Evolutionary conservation across 2,113 vertebrate genomes (phyloP).

Genomic region (Hippocampus barbouri): DNA sequence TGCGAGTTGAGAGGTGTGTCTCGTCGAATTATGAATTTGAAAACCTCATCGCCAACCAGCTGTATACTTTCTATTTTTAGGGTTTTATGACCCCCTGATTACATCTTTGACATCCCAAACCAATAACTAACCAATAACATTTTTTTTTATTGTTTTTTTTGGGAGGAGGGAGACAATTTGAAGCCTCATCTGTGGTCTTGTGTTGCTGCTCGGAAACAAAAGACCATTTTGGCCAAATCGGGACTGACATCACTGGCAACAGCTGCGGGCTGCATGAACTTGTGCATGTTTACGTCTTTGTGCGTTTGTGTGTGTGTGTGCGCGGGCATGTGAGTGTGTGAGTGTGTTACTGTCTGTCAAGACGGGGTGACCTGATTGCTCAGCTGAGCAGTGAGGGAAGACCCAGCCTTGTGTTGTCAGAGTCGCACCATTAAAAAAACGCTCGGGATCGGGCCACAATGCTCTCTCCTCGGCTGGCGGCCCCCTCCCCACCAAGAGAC

Average conservation of each 20-base stretch:
- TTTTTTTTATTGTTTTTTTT: background rate
- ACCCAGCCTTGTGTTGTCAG: constrained; percentile 60
- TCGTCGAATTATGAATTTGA: no score
- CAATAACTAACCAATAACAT: background rate
- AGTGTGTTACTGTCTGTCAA: constrained; percentile 59
- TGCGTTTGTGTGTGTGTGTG: constrained; percentile 18
- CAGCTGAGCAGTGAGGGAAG: constrained; percentile 74
- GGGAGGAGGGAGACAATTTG: constrained; percentile 21
- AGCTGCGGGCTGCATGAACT: constrained; percentile 67
- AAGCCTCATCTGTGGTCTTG: constrained; percentile 50
- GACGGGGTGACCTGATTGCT: constrained; percentile 76
- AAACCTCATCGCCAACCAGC: no score
- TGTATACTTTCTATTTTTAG: no score
- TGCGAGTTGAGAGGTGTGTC: no score
- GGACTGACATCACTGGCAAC: constrained; percentile 72
- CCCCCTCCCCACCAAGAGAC: constrained; percentile 27
- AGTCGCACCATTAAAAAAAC: constrained; percentile 42
- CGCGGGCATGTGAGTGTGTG: constrained; percentile 9
- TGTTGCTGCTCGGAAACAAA: constrained; percentile 49
- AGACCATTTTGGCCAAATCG: constrained; percentile 63
- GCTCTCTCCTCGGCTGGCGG: constrained; percentile 30
- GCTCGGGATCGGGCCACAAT: constrained; percentile 52
- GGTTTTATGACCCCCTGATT: background rate
- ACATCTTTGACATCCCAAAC: background rate
- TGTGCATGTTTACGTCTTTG: constrained; percentile 19